A percentile compares a stretch with the other conserved stretches of the same genome.
Conservation (phyloP, 1,140 invertebrate genomes). For the Trissolcus basalis region DNA sequence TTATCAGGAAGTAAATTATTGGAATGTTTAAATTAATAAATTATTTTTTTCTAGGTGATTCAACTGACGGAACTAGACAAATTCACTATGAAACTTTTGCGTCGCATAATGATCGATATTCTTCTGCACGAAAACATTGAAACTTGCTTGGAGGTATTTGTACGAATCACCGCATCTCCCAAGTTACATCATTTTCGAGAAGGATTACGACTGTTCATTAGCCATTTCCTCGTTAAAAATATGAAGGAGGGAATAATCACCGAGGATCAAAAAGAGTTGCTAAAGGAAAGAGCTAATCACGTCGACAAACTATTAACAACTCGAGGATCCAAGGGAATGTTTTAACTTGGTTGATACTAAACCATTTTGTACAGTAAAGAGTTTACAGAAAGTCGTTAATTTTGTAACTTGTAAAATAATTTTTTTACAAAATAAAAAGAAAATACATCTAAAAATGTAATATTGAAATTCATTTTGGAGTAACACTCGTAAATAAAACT, state of each 20-base stretch:
- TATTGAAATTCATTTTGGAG: no score
- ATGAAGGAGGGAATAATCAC: conserved; percentile 73
- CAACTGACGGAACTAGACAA: conserved; percentile 87
- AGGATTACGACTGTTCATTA: conserved; percentile 86
- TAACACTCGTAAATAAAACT: no score
- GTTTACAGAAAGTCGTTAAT: neutral
- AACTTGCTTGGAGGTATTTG: conserved; percentile 80
- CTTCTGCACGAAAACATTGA: conserved; percentile 80
- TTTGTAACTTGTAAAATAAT: no score
- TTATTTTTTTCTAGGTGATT: conserved; percentile 79
- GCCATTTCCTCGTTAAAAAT: conserved; percentile 85
- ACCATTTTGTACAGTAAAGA: neutral
- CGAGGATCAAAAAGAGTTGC: conserved; percentile 75
- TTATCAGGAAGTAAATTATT: neutral
- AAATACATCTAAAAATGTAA: no score
- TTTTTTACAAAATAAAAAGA: no score
- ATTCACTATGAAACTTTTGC: conserved; percentile 81
- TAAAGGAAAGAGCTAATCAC: conserved; percentile 76
- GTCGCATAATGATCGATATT: conserved; percentile 83
- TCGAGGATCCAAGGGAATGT: conserved; percentile 57
- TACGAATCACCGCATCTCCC: conserved; percentile 79
- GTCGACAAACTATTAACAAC: conserved; percentile 78
- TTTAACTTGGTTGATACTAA: conserved; percentile 48
- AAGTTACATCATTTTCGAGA: conserved; percentile 85
- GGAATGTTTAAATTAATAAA: no score